Evolutionary conservation across 2,888 invertebrate species (phyloP).

Genomic region (Leucophora obtusa): DNA sequence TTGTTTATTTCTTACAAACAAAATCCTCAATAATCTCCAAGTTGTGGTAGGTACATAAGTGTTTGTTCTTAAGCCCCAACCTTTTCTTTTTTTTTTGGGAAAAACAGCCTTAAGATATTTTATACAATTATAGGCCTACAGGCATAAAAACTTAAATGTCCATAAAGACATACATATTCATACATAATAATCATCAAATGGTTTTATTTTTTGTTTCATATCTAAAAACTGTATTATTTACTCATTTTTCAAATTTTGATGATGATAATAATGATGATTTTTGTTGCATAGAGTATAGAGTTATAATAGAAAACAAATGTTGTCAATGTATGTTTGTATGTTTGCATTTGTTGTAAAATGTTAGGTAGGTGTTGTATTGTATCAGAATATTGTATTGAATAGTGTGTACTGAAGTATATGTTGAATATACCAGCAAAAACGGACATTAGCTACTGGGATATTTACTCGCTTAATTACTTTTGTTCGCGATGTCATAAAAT

Average conservation of each 20-base stretch:
- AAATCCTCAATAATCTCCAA: conserved; percentile 59
- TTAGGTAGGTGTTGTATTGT: conserved; percentile 16
- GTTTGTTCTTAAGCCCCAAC: conserved; percentile 24
- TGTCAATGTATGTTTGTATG: neutral
- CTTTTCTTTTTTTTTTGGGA: neutral
- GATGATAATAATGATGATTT: neutral
- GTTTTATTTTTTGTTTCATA: neutral
- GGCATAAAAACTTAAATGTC: neutral
- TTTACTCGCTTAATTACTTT: too few relatives aligned
- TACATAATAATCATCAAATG: neutral
- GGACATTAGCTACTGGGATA: too few relatives aligned
- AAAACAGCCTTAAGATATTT: conserved; percentile 3
- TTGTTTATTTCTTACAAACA: neutral
- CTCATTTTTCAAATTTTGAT: neutral
- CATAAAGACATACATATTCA: neutral
- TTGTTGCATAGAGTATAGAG: neutral
- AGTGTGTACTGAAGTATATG: neutral
- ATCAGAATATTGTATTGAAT: neutral
- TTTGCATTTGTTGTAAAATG: conserved; percentile 9
- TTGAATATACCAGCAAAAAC: too few relatives aligned
- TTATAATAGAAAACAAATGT: neutral
- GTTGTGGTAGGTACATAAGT: conserved; percentile 63
- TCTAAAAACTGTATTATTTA: neutral
- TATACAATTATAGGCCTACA: conserved; percentile 1
- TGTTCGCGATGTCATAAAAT: too few relatives aligned